phyloP scores from a whole-genome alignment of 2,113 vertebrate genomes.

The Piliocolobus tephrosceles region DNA sequence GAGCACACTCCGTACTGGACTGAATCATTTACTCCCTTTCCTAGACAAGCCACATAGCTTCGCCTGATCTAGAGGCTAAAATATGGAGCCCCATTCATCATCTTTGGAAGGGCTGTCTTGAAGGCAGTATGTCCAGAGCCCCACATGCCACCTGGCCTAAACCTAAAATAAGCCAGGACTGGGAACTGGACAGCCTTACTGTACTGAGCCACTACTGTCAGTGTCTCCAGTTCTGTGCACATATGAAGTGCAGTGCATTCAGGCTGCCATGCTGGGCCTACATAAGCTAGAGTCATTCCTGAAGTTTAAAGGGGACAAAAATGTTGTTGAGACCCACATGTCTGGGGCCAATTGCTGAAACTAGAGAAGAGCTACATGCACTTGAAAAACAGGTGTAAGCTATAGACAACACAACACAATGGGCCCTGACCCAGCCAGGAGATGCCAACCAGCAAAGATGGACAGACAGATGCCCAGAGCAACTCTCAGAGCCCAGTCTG shows the following conservation, averaged over 20 bases:
- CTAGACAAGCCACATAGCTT: background rate
- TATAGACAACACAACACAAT: no score
- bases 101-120: background rate
- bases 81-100: background rate
- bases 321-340: background rate
- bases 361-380: no score
- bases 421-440: no score
- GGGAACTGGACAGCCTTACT: background rate
- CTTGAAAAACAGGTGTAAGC: no score
- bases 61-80: background rate
- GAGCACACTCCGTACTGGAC: no score
- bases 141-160: background rate
- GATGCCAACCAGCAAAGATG: no score
- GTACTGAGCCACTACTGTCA: background rate
- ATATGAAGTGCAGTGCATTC: fast-evolving
- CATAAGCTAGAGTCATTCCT: fast-evolving
- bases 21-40: background rate
- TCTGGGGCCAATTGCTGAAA: no score
- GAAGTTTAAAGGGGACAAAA: background rate
- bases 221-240: fast-evolving
- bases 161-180: background rate
- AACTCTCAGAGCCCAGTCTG: no score
- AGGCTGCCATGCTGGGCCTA: background rate
- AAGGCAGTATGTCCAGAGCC: background rate
- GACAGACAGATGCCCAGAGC: no score